These are phyloP conservation scores for Phyllotis vaccarum DNA, from an alignment of 2,797 vertebrate genomes.

Conservation along the genomic window DNA sequence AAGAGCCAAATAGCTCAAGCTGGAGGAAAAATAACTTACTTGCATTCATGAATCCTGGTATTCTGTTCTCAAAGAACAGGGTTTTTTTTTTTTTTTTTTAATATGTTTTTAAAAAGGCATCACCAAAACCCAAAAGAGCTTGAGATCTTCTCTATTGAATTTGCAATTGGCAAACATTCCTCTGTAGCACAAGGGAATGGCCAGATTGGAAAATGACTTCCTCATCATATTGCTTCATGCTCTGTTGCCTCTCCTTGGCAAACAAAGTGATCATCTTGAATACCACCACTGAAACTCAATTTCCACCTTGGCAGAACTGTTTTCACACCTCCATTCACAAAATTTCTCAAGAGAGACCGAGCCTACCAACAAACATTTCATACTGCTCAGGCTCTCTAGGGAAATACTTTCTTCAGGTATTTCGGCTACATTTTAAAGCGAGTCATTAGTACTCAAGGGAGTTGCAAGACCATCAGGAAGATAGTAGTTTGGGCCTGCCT, in stretches of 20 bases:
- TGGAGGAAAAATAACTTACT: slow-evolving; percentile 6
- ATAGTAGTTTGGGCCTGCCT: background rate
- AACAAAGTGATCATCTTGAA: slow-evolving; percentile 35
- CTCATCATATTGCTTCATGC: background rate
- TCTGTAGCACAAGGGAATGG: background rate
- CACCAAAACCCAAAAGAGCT: background rate
- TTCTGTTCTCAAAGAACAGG: slow-evolving; percentile 48
- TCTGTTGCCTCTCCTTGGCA: background rate
- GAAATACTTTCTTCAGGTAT: background rate
- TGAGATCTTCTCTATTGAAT: background rate
- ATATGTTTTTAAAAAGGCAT: background rate
- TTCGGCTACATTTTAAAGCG: background rate
- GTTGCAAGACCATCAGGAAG: background rate
- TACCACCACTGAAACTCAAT: slow-evolving; percentile 16
- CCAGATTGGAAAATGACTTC: slow-evolving; percentile 14
- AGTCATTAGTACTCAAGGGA: background rate
- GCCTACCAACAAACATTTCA: background rate
- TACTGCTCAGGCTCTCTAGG: background rate
- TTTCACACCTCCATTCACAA: slow-evolving; percentile 47
- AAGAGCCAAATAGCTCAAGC: slow-evolving; percentile 17
- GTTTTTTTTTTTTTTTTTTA: background rate
- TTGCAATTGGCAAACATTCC: background rate
- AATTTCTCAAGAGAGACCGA: slow-evolving; percentile 40
- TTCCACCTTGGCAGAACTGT: slow-evolving; percentile 55
- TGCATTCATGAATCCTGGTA: background rate